phyloP scores from a whole-genome alignment of 37 sponge, comb jelly and placozoan species.

The Chondrilla cf. caribensis region DNA sequence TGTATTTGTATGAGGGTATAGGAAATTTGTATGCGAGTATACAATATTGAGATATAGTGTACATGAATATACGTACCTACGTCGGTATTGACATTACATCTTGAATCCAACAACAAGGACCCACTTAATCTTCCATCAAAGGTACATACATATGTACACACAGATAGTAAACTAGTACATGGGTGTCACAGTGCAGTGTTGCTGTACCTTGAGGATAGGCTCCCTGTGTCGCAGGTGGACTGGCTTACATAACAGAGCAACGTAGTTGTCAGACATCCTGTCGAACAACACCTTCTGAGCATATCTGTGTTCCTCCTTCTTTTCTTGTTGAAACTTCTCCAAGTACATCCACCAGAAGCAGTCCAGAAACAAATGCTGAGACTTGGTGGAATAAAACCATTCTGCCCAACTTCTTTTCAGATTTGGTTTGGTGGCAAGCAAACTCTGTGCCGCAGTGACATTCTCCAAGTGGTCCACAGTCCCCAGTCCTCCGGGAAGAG shows the following conservation, averaged over 20 bases:
- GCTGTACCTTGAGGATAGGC: slow-evolving; percentile 53
- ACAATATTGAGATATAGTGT: too few species aligned
- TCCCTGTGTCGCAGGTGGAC: slow-evolving; percentile 26
- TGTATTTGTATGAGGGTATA: too few species aligned
- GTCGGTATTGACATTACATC: too few species aligned
- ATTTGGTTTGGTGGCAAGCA: slow-evolving; percentile 38
- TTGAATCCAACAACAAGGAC: too few species aligned
- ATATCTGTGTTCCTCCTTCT: slow-evolving; percentile 29
- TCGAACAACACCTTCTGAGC: slow-evolving; percentile 63
- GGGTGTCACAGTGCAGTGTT: too few species aligned
- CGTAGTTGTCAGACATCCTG: slow-evolving; percentile 69
- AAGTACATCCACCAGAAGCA: slow-evolving; percentile 88
- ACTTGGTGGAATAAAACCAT: slow-evolving; percentile 35
- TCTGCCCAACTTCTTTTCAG: slow-evolving; percentile 41
- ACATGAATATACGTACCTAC: too few species aligned
- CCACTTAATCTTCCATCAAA: too few species aligned
- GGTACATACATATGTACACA: too few species aligned
- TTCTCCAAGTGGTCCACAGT: slow-evolving; percentile 41
- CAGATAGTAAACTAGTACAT: too few species aligned
- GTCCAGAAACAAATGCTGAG: slow-evolving; percentile 63
- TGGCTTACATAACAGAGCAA: slow-evolving; percentile 35
- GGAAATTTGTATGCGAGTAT: too few species aligned
- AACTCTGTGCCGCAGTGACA: slow-evolving; percentile 67
- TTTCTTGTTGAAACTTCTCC: slow-evolving; percentile 59
- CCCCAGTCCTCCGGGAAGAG: slow-evolving; percentile 71